Evolutionary conservation across 1,140 invertebrate genomes (phyloP).

Genomic region (Apocrypta bakeri): DNA sequence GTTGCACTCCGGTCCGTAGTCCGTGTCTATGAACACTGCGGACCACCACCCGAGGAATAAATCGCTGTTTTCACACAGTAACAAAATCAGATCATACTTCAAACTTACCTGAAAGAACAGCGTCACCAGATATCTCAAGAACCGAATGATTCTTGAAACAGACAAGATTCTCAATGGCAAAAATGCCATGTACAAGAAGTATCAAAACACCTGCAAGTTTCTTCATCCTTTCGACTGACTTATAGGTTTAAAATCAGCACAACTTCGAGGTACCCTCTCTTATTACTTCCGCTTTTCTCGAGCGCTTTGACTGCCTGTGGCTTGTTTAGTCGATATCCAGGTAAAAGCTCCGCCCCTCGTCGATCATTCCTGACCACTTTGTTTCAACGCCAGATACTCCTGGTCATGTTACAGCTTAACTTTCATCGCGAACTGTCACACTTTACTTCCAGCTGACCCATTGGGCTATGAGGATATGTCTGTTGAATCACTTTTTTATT

Average conservation of each 20-base stretch:
- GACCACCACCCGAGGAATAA: neutral
- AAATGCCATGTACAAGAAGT: neutral
- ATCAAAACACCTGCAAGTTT: neutral
- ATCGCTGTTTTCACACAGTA: neutral
- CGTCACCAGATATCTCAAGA: conserved; percentile 66
- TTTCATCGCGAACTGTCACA: neutral
- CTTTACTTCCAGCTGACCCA: neutral
- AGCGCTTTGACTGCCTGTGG: neutral
- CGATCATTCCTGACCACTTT: neutral
- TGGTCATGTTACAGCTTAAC: neutral
- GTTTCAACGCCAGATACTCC: neutral
- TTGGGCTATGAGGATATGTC: no score
- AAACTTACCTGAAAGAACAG: conserved; percentile 64
- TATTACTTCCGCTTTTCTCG: neutral
- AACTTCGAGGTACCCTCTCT: neutral
- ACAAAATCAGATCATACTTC: neutral
- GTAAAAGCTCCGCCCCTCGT: conserved; percentile 36
- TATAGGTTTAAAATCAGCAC: neutral
- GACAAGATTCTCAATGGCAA: conserved; percentile 52
- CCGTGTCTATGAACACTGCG: conserved; percentile 70
- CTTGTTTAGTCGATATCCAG: conserved; percentile 63
- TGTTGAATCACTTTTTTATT: no score
- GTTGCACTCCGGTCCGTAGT: conserved; percentile 71
- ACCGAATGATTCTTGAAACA: conserved; percentile 62
- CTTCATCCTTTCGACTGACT: conserved; percentile 13